Base-by-base conservation (phyloP, 2,888 invertebrate genomes). In the Eupsilia transversa region DNA sequence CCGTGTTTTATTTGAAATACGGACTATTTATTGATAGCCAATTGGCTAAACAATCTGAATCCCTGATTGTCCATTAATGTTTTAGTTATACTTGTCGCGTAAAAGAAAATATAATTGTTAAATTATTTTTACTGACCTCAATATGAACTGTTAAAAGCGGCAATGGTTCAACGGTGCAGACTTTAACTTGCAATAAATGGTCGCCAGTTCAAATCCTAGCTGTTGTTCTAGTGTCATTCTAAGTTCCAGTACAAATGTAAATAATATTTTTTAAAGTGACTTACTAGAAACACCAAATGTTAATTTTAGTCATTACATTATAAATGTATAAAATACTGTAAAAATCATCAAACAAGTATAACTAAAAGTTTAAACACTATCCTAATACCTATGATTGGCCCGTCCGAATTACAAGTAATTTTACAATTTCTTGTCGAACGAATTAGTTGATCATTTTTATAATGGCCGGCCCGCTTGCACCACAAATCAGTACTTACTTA, bases 211-310 rank as follows among this genome's bases (percentile, higher is more conserved):
- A 54, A 54, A 79, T 33, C 6, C 12, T 27, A n/a, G 3, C 52
- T 12, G 43, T 71, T 79, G n/a, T n/a, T 6, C n/a, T 38, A 23
- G n/a, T 43, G 52, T 4, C 2, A 23, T 27, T 60, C 33, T n/a
- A 57, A 64, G 66, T 64, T 56, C 7, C 14, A 72, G 73, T 82
- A 80, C 74, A 83, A 83, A 66, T 84, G 76, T 82, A 70, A 67
- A 76, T 80, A 70, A n/a, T 67, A 56, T 27, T 60, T 61, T 59
- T 43, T 14, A 61, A 57, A 49, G 57, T 82, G 43, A 56, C 56
- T 77, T 72, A 64, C 56, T 83, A 84, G 71, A 43, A 30, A 76
- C 59, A 77, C 82, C 82, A 82, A 82, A 82, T 84, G 76, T 61
- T 72, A 75, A 65, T 71, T 71, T 75, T 23, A 77, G 80, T 61